Base-by-base conservation (phyloP, 2,888 invertebrate genomes). In the Schrankia costaestrigalis region DNA sequence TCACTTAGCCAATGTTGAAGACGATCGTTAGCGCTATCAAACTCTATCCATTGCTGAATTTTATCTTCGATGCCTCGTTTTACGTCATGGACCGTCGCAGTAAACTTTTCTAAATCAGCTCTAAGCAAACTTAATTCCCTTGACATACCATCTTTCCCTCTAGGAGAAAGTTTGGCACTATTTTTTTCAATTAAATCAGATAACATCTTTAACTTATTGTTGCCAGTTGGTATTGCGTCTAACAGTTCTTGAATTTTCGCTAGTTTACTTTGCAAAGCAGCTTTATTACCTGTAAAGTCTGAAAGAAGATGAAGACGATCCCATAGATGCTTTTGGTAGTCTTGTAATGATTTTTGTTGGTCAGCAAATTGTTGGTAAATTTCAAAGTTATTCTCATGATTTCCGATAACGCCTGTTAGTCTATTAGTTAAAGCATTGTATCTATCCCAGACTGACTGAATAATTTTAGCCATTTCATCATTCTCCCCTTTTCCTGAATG, bases 301-400 rank as follows among this genome's bases (percentile, higher is more conserved):
- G 94, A 94, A 53, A 94, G 91, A 37, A 93, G 90, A 26, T 94
- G 92, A 3, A 98, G 84, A 52, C 94, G 93, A 68, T 97, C 97
- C 94, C 96, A 95, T 19, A 96, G 90, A 61, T 94, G 94, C 70
- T 96, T 97, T 61, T 97, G 95, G 77, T 95, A 95, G 61, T 97
- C 96, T 79, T 95, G 95, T 48, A 96, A 94, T 0, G 93, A 90
- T 70, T 95, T 95, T 55, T 95, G 95, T 35, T 95, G 89, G 57
- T 96, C 95, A 50, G 93, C 93, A 67, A 97, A 97, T 63, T 95
- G 94, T 68, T 95, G 95, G 65, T 95, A 94, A 4, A 94, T 91
- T 37, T 96, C 95, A 31, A 94, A 89, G 0, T 92, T 91, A 41
- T 90, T 90, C 69, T 96, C 96, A 31, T 95, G 88, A 56, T 93